Base-by-base conservation (phyloP, 2,888 invertebrate genomes). In the Tineola bisselliella region DNA sequence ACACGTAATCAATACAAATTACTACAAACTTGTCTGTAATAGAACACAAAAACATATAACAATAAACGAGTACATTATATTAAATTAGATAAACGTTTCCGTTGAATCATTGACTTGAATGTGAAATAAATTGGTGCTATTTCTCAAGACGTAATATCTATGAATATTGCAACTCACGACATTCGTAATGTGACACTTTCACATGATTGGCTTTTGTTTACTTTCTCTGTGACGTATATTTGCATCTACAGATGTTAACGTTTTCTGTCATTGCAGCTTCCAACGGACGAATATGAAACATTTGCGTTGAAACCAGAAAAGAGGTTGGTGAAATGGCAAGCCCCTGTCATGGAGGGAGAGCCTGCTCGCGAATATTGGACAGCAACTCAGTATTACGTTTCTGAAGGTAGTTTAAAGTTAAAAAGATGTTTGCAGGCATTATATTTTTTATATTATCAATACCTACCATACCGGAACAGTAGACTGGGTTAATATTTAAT, bases 321-420 rank as follows among this genome's bases (percentile, higher is more conserved):
- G 66, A 77, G 72, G 61, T 76, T 84, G 59, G 71, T 75, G 43
- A 80, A 75, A 64, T 87, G 87, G 87, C 68, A 66, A 1, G 76
- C 80, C 0, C 73, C 75, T 0, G 73, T 77, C 0, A 58, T 66
- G 0, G 74, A 73, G 1, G 78, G 76, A 0, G 84, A 84, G 43
- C 78, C 81, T 0, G 69, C 77, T 0, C 68, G 68, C 31, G 79
- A 80, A 11, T 87, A 77, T 68, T 84, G 84, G 84, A 79, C 82
- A 1, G 69, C 79, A n/a, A 79, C 81, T 0, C 81, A 81, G 65
- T 87, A 73, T 66, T 81, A 74, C 54, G 84, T 86, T 0, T 83
- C 87, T 8, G 80, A 80, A 72, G 86, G 87, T 84, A 30, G 3
- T 8, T 54, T 25, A 25, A 4, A 6, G 25, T 25, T 6, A 25